A percentile compares a stretch with the other conserved stretches of the same genome.
These are phyloP conservation scores for Potorous gilbertii DNA, from an alignment of 2,797 vertebrate species.

Conservation along the genomic window DNA sequence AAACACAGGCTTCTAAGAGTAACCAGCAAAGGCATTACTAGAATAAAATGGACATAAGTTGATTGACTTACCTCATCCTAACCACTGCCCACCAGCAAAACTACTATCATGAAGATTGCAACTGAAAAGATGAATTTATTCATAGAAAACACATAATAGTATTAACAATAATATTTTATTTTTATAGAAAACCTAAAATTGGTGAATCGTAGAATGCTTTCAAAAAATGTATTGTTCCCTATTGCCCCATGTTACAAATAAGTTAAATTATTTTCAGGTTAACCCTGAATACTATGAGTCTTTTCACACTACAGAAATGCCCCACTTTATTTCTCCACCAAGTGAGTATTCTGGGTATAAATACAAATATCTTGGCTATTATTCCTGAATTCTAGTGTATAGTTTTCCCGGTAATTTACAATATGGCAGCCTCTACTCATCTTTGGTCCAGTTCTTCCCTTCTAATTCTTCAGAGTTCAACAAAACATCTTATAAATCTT, in stretches of 20 bases:
- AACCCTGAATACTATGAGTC: not conserved
- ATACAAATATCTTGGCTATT: not conserved
- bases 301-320: not conserved
- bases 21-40: not conserved
- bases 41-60: not conserved
- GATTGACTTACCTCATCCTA: conserved; percentile 2
- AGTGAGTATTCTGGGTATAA: not conserved
- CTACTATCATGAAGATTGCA: not conserved
- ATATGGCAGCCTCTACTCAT: conserved; percentile 14
- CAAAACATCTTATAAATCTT: conserved; percentile 45
- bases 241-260: not conserved
- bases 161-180: conserved; percentile 31
- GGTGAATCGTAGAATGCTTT: conserved; percentile 49
- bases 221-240: not conserved
- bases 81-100: not conserved
- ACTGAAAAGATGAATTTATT: conserved; percentile 45
- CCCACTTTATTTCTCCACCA: conserved; percentile 53
- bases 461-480: conserved; percentile 42
- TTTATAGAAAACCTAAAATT: conserved; percentile 37
- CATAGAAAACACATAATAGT: conserved; percentile 43
- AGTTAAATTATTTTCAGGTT: not conserved
- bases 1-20: conserved; percentile 49
- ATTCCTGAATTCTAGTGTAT: conserved; percentile 1
- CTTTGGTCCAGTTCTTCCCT: conserved; percentile 50
- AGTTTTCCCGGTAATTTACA: conserved; percentile 50